Conservation (phyloP, 2,797 vertebrate species). For the Sebastes oblongus region DNA sequence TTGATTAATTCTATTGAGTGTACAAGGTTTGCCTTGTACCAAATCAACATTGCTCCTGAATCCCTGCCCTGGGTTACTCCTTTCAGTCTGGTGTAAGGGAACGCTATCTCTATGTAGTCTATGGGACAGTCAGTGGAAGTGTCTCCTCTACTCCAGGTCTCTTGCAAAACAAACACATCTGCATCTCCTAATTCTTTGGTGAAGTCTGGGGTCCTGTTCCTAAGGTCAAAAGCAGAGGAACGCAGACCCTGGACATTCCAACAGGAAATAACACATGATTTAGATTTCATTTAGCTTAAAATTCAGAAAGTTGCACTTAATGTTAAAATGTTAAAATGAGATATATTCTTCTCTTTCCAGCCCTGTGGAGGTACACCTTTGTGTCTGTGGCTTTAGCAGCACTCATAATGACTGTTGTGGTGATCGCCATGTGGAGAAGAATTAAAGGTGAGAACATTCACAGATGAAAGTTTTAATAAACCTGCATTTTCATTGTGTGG, state of each 20-base stretch:
- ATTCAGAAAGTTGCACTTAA: neutral
- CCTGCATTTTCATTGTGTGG: too few species aligned
- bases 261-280: neutral
- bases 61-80: neutral
- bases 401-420: too few species aligned
- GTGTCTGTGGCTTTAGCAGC: too few species aligned
- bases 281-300: neutral
- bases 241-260: neutral
- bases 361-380: too few species aligned
- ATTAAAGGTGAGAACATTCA: too few species aligned
- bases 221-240: neutral
- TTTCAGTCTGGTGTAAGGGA: neutral
- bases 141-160: neutral
- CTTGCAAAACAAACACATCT: neutral
- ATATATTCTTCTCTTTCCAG: neutral
- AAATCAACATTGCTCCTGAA: neutral
- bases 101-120: neutral
- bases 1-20: neutral
- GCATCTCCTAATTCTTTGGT: neutral
- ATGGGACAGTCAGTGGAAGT: neutral
- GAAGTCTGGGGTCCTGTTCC: neutral
- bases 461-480: too few species aligned
- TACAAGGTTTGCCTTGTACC: neutral
- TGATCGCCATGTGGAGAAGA: too few species aligned
- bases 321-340: neutral